These are phyloP conservation scores for Rhamnusium bicolor DNA, from an alignment of 2,888 invertebrate species.

Conservation along the genomic window DNA sequence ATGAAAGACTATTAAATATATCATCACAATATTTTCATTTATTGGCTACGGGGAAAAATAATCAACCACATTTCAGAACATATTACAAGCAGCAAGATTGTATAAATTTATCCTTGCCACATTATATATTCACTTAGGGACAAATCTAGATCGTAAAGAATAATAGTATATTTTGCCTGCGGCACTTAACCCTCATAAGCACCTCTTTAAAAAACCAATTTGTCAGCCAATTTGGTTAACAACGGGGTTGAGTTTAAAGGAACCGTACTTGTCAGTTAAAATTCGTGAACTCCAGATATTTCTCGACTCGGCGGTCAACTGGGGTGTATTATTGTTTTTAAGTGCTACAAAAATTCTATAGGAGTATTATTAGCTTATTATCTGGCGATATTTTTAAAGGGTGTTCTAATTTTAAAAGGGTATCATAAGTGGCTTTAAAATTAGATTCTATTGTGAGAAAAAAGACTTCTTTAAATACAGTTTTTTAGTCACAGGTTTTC, in stretches of 20 bases:
- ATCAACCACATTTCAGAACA: not conserved
- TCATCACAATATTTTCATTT: too few relatives aligned
- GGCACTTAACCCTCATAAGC: constrained; percentile 22
- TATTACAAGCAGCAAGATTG: not conserved
- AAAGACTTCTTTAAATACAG: too few relatives aligned
- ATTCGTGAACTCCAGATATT: constrained; percentile 17
- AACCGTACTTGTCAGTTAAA: constrained; percentile 5
- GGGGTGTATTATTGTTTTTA: not conserved
- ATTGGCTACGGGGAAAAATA: too few relatives aligned
- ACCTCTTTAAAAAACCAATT: constrained; percentile 40
- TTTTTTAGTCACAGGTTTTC: too few relatives aligned
- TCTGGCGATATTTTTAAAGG: not conserved
- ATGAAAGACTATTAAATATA: too few relatives aligned
- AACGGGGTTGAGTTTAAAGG: constrained; percentile 29
- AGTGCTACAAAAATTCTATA: constrained; percentile 10
- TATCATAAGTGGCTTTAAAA: not conserved
- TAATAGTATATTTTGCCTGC: constrained; percentile 10
- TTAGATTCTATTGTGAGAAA: not conserved
- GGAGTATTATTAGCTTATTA: constrained; percentile 18
- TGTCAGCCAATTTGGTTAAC: constrained; percentile 36
- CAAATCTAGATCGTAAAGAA: constrained; percentile 3
- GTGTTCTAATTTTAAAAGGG: not conserved
- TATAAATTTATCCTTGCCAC: not conserved
- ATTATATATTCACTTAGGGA: not conserved
- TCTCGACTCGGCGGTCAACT: constrained; percentile 15